These are phyloP conservation scores for Acanthoscelides obtectus DNA, from an alignment of 2,888 invertebrate species.

Conservation along the genomic window DNA sequence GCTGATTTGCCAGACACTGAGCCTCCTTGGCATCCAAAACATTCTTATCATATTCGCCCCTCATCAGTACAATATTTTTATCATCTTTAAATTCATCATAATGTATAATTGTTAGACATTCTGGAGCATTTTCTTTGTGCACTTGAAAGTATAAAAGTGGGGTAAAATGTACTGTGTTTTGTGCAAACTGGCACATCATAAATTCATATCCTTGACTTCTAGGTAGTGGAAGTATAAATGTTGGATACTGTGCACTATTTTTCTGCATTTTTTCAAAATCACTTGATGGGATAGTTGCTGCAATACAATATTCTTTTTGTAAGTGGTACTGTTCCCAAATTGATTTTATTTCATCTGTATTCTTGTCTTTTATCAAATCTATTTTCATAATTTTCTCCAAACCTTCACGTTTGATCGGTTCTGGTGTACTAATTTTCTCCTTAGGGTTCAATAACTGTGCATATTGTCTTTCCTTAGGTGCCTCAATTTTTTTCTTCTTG, in stretches of 20 bases:
- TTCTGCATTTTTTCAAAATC: constrained; percentile 57
- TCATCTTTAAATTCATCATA: constrained; percentile 67
- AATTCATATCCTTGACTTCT: constrained; percentile 83
- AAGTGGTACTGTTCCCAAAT: constrained; percentile 82
- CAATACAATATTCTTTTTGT: constrained; percentile 61
- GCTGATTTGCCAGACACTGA: constrained; percentile 78
- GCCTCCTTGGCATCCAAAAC: constrained; percentile 73
- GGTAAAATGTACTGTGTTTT: constrained; percentile 75
- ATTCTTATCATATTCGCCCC: constrained; percentile 80
- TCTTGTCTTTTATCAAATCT: constrained; percentile 68
- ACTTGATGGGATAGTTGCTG: constrained; percentile 62
- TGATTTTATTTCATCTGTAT: constrained; percentile 62
- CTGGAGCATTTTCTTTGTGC: constrained; percentile 85
- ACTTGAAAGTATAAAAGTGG: constrained; percentile 81
- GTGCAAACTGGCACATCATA: constrained; percentile 69
- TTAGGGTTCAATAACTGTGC: constrained; percentile 65
- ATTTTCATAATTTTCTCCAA: constrained; percentile 72
- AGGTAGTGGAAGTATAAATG: constrained; percentile 77
- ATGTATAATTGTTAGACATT: constrained; percentile 75
- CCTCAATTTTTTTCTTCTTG: constrained; percentile 46
- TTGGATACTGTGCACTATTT: constrained; percentile 57
- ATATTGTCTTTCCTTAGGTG: constrained; percentile 51
- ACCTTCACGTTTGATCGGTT: constrained; percentile 42
- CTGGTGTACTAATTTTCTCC: constrained; percentile 32
- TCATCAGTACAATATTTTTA: constrained; percentile 76